Base-by-base conservation (phyloP, 2,888 invertebrate genomes). In the Rotaria magnacalcarata region DNA sequence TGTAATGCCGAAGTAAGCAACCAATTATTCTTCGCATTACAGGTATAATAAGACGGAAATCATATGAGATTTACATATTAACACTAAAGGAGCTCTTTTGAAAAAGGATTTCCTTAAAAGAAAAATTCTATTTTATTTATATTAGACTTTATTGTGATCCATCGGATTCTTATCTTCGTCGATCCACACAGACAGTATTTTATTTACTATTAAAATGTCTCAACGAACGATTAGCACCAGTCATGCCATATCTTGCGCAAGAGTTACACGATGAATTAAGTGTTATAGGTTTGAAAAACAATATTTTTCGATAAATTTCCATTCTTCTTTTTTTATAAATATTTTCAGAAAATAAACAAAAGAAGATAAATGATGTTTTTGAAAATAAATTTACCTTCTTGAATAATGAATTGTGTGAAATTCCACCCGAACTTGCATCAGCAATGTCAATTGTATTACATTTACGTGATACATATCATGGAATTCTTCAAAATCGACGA, bases 221-320 rank as follows among this genome's bases (percentile, higher is more conserved):
- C 11, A 50, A 85, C 43, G 56, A 84, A 50, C 85, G 85, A 52
- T 80, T 87, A 34, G 85, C 84, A 84, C 87, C 87, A 24, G 56
- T 87, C 2, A 84, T 85, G 85, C 87, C 87, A 41, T 84, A 85
- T 85, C 52, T 85, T 41, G 84, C 87, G 21, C 85, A 87, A 85
- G 85, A 87, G 54, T 47, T 84, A n/a, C 10, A 84, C n/a, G 47
- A 80, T 47, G 80, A 80, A 80, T 47, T 80, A 47, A 80, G 14
- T 11, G 14, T 2, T 2, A 19, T 74, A 74, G 74, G 74, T 74
- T 21, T 21, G 41, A 21, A 10, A 8, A 60, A 0, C 8, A 10
- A 11, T n/a, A 1, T 27, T 21, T 60, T 74, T 74, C 19, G 14
- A 74, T 21, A 74, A 21, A 41, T 43, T 43, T 8, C 19, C 8